Conservation (phyloP, 2,888 invertebrate genomes). For the Caenorhabditis panamensis region DNA sequence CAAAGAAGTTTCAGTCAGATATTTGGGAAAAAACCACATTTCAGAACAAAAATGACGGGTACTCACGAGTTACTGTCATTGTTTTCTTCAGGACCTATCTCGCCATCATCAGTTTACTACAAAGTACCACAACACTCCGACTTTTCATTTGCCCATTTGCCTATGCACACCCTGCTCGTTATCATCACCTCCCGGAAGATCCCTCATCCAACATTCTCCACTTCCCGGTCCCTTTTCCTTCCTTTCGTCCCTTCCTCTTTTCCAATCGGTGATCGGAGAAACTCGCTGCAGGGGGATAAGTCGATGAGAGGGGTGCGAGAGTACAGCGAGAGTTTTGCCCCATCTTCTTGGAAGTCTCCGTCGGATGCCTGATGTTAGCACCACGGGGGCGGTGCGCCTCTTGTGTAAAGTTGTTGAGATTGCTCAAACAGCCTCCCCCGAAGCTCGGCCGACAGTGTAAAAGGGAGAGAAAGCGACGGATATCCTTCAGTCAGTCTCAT, state of each 20-base stretch:
- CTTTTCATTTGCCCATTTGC: not conserved
- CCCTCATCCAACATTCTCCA: not conserved
- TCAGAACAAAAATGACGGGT: no score
- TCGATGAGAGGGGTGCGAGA: conserved; percentile 38
- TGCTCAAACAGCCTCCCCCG: conserved; percentile 58
- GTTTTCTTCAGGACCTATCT: no score
- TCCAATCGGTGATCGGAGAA: conserved; percentile 46
- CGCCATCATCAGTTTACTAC: no score
- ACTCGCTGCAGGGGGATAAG: conserved; percentile 33
- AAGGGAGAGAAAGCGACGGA: conserved; percentile 57
- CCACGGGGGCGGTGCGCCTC: conserved; percentile 65
- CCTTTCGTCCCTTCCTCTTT: conserved; percentile 17
- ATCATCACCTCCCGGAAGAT: not conserved
- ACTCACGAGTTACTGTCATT: no score
- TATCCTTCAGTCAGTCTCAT: conserved; percentile 61
- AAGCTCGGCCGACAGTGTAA: conserved; percentile 56
- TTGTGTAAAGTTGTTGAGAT: conserved; percentile 68
- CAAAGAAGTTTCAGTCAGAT: no score
- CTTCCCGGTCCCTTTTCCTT: conserved; percentile 2
- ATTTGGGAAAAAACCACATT: no score
- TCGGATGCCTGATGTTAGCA: conserved; percentile 57
- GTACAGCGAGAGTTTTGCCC: conserved; percentile 41
- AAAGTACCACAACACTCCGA: no score
- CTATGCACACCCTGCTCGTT: not conserved
- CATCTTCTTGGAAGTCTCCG: conserved; percentile 54